These are phyloP conservation scores for Caenorhabditis sp. DNA, from an alignment of 2,888 invertebrate species.

Conservation along the genomic window DNA sequence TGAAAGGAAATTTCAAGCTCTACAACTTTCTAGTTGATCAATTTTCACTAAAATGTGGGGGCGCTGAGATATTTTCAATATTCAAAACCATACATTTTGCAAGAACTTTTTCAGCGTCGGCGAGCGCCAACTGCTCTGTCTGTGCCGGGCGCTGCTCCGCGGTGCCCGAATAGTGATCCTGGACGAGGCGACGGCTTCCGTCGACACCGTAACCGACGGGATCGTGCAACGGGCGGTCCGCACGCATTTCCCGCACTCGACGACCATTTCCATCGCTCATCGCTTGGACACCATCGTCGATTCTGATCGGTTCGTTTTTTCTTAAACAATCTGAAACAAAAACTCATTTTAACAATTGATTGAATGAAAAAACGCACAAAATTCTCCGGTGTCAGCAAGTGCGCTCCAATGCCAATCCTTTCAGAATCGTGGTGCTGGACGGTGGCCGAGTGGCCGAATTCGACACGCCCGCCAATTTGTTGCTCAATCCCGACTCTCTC, in stretches of 20 bases:
- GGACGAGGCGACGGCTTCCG: constrained; percentile 81
- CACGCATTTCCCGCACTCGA: constrained; percentile 88
- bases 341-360: too few species aligned
- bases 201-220: constrained; percentile 77
- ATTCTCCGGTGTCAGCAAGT: neutral
- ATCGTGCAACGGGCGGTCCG: constrained; percentile 83
- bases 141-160: constrained; percentile 81
- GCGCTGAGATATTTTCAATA: neutral
- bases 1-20: too few species aligned
- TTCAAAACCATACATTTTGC: neutral
- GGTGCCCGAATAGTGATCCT: constrained; percentile 81
- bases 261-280: constrained; percentile 84
- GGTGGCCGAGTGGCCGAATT: constrained; percentile 80
- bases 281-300: constrained; percentile 93
- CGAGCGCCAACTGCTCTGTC: constrained; percentile 81
- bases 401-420: constrained; percentile 41
- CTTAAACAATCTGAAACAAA: too few species aligned
- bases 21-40: too few species aligned
- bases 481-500: constrained; percentile 77
- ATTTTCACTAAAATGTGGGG: too few species aligned
- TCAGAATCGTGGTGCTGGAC: constrained; percentile 80
- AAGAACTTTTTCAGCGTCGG: constrained; percentile 80
- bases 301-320: constrained; percentile 84
- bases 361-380: too few species aligned
- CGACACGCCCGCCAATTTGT: constrained; percentile 79